phyloP scores from a whole-genome alignment of 2,113 vertebrate genomes.

The Pterocles orientalis region DNA sequence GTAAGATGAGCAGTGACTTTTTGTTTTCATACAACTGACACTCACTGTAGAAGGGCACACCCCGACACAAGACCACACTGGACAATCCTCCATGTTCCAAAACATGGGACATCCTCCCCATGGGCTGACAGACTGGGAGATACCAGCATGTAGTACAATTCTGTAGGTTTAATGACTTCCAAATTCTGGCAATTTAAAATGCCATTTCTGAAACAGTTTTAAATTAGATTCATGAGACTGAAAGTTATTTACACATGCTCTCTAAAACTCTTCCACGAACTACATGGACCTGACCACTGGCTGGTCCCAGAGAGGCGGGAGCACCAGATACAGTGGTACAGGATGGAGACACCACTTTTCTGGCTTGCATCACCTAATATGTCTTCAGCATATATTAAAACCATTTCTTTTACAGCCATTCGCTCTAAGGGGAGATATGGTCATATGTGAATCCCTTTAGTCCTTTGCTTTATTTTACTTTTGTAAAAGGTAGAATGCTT shows the following conservation, averaged over 20 bases:
- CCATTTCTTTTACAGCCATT: slow-evolving; percentile 25
- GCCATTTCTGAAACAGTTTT: background rate
- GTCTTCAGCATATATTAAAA: slow-evolving; percentile 29
- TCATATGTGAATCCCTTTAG: slow-evolving; percentile 44
- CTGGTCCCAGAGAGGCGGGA: slow-evolving; percentile 27
- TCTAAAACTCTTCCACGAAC: slow-evolving; percentile 37
- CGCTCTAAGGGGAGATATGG: background rate
- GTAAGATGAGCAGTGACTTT: background rate
- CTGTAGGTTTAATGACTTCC: background rate
- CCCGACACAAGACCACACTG: background rate
- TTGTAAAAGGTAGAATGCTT: slow-evolving; percentile 43
- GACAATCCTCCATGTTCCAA: background rate
- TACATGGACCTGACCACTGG: background rate
- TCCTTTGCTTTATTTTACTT: slow-evolving; percentile 58
- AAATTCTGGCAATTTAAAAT: background rate
- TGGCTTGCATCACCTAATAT: slow-evolving; percentile 45
- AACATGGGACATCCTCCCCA: background rate
- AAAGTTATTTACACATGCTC: background rate
- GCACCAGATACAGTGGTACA: slow-evolving; percentile 7
- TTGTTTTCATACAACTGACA: background rate
- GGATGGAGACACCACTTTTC: slow-evolving; percentile 46
- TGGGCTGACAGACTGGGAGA: background rate
- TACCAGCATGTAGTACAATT: background rate
- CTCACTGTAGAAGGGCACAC: background rate
- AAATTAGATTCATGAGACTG: background rate